Conservation (phyloP, 2,888 invertebrate genomes). For the Caenorhabditis panamensis region DNA sequence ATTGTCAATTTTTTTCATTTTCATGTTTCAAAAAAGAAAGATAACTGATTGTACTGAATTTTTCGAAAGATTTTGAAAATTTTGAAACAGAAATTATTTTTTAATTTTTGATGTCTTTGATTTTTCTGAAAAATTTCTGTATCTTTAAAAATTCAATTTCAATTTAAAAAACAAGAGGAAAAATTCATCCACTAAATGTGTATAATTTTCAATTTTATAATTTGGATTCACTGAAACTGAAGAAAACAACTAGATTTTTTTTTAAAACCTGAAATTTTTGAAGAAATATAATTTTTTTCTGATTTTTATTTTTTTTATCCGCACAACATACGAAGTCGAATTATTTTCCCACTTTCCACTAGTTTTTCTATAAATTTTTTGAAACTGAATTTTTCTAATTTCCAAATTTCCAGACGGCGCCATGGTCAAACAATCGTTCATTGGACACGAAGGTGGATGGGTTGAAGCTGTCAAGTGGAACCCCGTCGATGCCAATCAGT, state of each 20-base stretch:
- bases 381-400: slow-evolving; percentile 2
- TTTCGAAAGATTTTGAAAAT: too few relatives aligned
- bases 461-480: slow-evolving; percentile 94
- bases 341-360: too few relatives aligned
- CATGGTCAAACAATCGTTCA: slow-evolving; percentile 91
- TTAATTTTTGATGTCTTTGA: not conserved
- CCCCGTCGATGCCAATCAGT: slow-evolving; percentile 88
- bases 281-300: not conserved
- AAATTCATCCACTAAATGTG: too few relatives aligned
- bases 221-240: slow-evolving; percentile 5
- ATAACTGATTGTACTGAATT: too few relatives aligned
- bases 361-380: not conserved
- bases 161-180: too few relatives aligned
- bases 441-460: slow-evolving; percentile 93
- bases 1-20: too few relatives aligned
- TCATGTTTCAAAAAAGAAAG: too few relatives aligned
- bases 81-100: slow-evolving; percentile 9
- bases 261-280: not conserved
- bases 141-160: too few relatives aligned
- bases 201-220: too few relatives aligned
- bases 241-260: too few relatives aligned
- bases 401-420: slow-evolving; percentile 83
- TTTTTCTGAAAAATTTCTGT: too few relatives aligned
- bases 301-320: not conserved
- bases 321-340: too few relatives aligned